A percentile compares a stretch with the other conserved stretches of the same genome.
phyloP scores from a whole-genome alignment of 2,797 vertebrate species.

The Sphenodon punctatus region DNA sequence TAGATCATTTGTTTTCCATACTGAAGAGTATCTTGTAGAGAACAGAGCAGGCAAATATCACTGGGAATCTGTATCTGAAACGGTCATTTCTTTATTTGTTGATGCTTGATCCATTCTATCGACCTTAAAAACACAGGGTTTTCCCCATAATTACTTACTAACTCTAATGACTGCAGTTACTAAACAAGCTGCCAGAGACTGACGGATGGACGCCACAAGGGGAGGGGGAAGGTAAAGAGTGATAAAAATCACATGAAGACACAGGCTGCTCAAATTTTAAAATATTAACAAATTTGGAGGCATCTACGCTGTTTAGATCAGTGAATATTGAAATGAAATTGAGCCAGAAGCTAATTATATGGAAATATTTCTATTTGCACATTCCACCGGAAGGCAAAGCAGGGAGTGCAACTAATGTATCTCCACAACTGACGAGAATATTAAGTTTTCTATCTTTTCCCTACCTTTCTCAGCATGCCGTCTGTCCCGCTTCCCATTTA shows the following conservation, averaged over 20 bases:
- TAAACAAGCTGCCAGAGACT: too few species aligned
- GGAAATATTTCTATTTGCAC: slow-evolving; percentile 78
- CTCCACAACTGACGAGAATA: slow-evolving; percentile 73
- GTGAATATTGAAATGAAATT: slow-evolving; percentile 64
- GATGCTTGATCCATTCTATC: too few species aligned
- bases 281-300: slow-evolving; percentile 53
- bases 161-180: too few species aligned
- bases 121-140: too few species aligned
- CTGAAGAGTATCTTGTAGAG: too few species aligned
- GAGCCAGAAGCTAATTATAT: slow-evolving; percentile 74
- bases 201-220: fast-evolving
- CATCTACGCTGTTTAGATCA: slow-evolving; percentile 44
- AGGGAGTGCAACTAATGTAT: slow-evolving; percentile 61
- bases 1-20: too few species aligned
- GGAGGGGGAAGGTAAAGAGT: not conserved
- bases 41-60: too few species aligned
- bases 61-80: too few species aligned
- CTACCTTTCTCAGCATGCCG: slow-evolving; percentile 74
- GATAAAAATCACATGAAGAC: slow-evolving; percentile 13
- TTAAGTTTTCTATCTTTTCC: slow-evolving; percentile 73
- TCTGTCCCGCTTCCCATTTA: slow-evolving; percentile 76
- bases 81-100: too few species aligned
- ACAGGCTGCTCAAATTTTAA: slow-evolving; percentile 10
- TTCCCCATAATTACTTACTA: too few species aligned
- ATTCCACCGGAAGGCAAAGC: slow-evolving; percentile 73